phyloP scores from a whole-genome alignment of 2,888 invertebrate genomes.

The Cosmia trapezina region DNA sequence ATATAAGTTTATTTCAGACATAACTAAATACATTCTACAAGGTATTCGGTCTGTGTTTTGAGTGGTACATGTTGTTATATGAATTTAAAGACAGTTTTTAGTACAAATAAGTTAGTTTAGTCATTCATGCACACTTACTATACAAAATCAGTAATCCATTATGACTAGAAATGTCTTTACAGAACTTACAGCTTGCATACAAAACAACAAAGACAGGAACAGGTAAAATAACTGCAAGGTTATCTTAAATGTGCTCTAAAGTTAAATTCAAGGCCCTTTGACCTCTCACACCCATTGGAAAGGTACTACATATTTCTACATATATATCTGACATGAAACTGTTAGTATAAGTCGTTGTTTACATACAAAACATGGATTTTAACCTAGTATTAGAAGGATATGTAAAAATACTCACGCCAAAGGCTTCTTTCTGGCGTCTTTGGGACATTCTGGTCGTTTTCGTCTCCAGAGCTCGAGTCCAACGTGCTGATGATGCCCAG shows the following conservation, averaged over 20 bases:
- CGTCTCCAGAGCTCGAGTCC: constrained; percentile 87
- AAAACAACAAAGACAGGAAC: constrained; percentile 33
- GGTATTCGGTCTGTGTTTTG: constrained; percentile 1
- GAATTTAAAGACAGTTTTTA: background rate
- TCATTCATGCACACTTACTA: background rate
- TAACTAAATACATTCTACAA: too few relatives aligned
- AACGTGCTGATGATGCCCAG: constrained; percentile 91
- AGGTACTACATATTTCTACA: constrained; percentile 14
- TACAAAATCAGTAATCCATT: background rate
- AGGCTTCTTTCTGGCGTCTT: constrained; percentile 80
- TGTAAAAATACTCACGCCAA: constrained; percentile 80
- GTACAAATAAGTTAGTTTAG: background rate
- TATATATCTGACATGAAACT: background rate
- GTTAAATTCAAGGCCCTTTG: constrained; percentile 33
- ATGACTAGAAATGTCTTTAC: background rate
- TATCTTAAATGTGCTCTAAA: constrained; percentile 24
- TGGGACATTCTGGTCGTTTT: constrained; percentile 79
- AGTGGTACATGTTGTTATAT: background rate
- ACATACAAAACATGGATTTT: constrained; percentile 1
- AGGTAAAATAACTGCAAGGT: constrained; percentile 49
- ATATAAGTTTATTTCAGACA: background rate
- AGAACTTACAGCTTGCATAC: constrained; percentile 28
- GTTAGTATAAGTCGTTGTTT: constrained; percentile 6
- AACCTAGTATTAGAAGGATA: background rate
- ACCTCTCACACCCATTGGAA: constrained; percentile 17